Evolutionary conservation across 2,888 invertebrate genomes (phyloP).

Genomic region (Tenodera sinensis): DNA sequence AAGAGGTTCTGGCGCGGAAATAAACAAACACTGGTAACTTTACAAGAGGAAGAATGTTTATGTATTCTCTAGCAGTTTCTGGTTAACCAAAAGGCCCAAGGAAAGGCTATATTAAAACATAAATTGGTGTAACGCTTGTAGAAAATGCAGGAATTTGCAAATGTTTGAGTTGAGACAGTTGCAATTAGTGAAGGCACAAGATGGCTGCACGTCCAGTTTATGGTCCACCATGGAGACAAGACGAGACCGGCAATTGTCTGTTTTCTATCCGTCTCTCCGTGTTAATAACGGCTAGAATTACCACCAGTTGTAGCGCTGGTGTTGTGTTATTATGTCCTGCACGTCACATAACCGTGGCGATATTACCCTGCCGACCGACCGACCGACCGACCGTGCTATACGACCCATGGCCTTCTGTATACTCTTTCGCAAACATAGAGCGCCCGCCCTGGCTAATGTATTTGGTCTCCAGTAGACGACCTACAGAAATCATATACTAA

Average conservation of each 20-base stretch:
- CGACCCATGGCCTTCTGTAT: not conserved
- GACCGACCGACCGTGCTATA: not conserved
- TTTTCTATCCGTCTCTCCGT: not conserved
- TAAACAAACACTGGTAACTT: too few relatives aligned
- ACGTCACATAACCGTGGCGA: conserved; percentile 4
- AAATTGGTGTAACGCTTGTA: not conserved
- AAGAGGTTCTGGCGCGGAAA: too few relatives aligned
- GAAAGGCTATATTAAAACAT: not conserved
- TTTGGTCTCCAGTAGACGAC: not conserved
- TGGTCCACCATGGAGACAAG: not conserved
- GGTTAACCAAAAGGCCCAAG: not conserved
- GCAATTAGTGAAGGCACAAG: not conserved
- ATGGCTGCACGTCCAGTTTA: not conserved
- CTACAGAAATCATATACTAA: too few relatives aligned
- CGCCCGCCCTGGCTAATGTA: not conserved
- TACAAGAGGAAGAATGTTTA: too few relatives aligned
- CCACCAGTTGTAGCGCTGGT: not conserved
- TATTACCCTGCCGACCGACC: not conserved
- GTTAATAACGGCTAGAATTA: conserved; percentile 6
- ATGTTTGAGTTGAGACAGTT: not conserved
- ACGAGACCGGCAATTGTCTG: not conserved
- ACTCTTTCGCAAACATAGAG: not conserved
- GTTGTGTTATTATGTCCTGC: not conserved
- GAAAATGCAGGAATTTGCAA: not conserved
- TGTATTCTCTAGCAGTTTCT: too few relatives aligned